A percentile compares a stretch with the other conserved stretches of the same genome.
Conservation (phyloP, 2,888 invertebrate genomes). For the Stegophylla sp. region DNA sequence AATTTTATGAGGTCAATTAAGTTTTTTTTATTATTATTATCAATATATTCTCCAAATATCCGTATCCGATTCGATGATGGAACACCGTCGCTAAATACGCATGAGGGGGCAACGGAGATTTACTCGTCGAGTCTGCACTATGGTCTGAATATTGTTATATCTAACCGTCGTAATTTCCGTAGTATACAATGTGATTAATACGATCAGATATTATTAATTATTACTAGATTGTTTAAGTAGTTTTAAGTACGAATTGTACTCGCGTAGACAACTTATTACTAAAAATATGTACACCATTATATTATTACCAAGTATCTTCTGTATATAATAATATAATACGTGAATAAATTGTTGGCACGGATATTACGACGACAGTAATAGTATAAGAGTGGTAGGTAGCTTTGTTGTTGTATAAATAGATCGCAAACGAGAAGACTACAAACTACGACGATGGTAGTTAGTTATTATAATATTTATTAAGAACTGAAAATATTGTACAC, state of each 20-base stretch:
- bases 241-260: constrained; percentile 22
- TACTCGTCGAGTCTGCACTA: constrained; percentile 7
- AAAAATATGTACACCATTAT: constrained; percentile 4
- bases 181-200: constrained; percentile 30
- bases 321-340: constrained; percentile 12
- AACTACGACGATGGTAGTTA: neutral
- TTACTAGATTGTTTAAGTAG: constrained; percentile 27
- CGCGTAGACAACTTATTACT: constrained; percentile 1
- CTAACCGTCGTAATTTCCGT: constrained; percentile 48
- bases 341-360: constrained; percentile 56
- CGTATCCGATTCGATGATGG: constrained; percentile 62
- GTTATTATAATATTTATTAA: neutral
- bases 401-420: constrained; percentile 49
- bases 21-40: too few relatives aligned
- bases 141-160: constrained; percentile 19
- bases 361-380: constrained; percentile 49
- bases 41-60: neutral
- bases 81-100: constrained; percentile 5
- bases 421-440: neutral
- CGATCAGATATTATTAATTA: constrained; percentile 1
- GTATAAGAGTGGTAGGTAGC: constrained; percentile 29
- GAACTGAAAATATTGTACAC: constrained; percentile 17
- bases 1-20: too few relatives aligned
- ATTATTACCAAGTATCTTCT: constrained; percentile 12
- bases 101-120: constrained; percentile 29